These are phyloP conservation scores for Petrocephalus schoutedeni DNA, from an alignment of 2,797 vertebrate genomes.

Conservation along the genomic window DNA sequence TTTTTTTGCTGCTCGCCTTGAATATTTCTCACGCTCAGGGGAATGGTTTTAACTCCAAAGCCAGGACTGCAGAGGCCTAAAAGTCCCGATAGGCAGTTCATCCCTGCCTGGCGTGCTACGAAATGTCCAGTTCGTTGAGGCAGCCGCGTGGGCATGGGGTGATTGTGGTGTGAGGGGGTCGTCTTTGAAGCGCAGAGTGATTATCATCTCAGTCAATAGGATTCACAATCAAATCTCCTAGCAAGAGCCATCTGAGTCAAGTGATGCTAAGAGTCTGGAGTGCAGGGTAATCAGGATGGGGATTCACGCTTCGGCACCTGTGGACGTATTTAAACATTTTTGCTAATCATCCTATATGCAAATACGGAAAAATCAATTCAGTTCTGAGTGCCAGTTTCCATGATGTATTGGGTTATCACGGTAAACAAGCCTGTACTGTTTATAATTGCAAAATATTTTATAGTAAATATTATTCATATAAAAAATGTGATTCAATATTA, in stretches of 20 bases:
- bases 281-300: not conserved
- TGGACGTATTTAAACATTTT: not conserved
- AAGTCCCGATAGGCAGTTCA: not conserved
- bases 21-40: not conserved
- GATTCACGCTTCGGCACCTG: not conserved
- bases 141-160: not conserved
- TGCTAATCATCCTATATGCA: not conserved
- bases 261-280: slow-evolving; percentile 10
- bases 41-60: not conserved
- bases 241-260: not conserved
- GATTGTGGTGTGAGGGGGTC: not conserved
- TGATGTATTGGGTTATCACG: not conserved
- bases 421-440: not conserved
- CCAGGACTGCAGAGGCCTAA: not conserved
- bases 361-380: not conserved
- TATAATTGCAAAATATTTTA: not conserved
- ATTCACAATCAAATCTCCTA: slow-evolving; percentile 23
- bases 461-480: not conserved
- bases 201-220: slow-evolving; percentile 18
- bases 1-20: not conserved
- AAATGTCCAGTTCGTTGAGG: slow-evolving; percentile 35
- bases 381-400: not conserved
- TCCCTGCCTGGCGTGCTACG: slow-evolving; percentile 18
- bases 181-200: slow-evolving; percentile 6
- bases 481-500: not conserved